Conservation (phyloP, 2,888 invertebrate species). For the Polydrusus cervinus region DNA sequence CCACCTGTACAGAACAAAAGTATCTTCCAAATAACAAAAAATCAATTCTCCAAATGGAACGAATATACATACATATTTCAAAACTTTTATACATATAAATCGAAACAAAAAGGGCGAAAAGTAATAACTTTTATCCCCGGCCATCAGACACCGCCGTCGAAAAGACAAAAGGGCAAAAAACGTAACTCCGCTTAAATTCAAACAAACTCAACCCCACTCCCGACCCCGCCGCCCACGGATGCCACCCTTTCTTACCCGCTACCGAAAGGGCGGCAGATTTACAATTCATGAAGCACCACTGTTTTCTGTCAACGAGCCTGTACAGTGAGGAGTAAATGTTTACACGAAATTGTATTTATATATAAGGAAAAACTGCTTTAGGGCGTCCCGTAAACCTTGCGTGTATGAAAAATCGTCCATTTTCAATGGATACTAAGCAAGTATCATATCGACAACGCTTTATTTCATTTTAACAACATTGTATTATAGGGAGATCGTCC, state of each 20-base stretch:
- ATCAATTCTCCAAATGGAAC: constrained; percentile 8
- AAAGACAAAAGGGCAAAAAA: constrained; percentile 53
- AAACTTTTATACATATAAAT: constrained; percentile 33
- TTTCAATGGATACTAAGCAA: too few species aligned
- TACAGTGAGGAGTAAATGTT: neutral
- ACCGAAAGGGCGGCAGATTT: constrained; percentile 51
- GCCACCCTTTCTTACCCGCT: constrained; percentile 35
- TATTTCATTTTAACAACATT: too few species aligned
- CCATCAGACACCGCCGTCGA: constrained; percentile 52
- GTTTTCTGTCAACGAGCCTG: constrained; percentile 39
- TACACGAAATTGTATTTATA: neutral
- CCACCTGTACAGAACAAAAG: neutral
- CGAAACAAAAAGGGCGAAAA: constrained; percentile 43
- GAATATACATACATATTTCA: constrained; percentile 24
- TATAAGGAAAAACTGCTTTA: too few species aligned
- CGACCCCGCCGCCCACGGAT: constrained; percentile 17
- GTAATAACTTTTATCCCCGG: constrained; percentile 51
- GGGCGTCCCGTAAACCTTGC: too few species aligned
- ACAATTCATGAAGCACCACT: constrained; percentile 54
- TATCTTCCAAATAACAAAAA: neutral
- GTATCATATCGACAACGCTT: too few species aligned
- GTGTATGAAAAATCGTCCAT: too few species aligned
- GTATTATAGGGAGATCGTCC: too few species aligned
- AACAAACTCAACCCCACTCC: constrained; percentile 43
- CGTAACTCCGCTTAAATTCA: constrained; percentile 52